Evolutionary conservation across 1,140 invertebrate species (phyloP), one percentile per base, ranked within the genome.

Genomic region (Drosophila sp.): DNA sequence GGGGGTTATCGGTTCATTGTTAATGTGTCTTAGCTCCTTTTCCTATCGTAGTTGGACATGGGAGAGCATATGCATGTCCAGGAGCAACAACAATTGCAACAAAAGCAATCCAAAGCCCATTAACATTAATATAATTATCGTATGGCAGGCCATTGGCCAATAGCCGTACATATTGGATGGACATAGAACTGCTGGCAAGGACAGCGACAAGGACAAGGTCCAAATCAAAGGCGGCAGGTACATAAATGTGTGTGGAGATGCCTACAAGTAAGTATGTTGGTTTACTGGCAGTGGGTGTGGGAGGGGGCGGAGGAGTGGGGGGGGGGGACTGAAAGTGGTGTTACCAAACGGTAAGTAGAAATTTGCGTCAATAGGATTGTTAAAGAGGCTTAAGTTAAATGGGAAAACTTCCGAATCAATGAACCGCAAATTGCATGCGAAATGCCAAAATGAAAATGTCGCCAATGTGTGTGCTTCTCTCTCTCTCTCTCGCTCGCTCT

Each of bases 331-430:
- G 44, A 23, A 23, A 27, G 27, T 50, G 44, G 44, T 50, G 8
- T 50, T 50, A 27, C 44, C 44, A 50, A 50, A 50, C 69, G 77
- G 85, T 89, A 89, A 89, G 84, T 89, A 80, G 84, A 89, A 89
- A 89, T 89, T 89, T 89, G 85, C 77, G 80, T 90, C 85, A 90
- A 89, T 85, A 89, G 85, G 86, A 89, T 91, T 90, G 90, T 91
- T 91, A 91, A 91, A 91, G 90, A 91, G 90, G 90, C 90, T 91
- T 91, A 91, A 91, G 85, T 91, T 91, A 91, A 91, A 91, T 91
- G 90, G 90, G 81, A 91, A 91, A 91, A 91, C 90, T 91, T 91
- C 85, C 90, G 75, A 91, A 75, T 91, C 90, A 91, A 91, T 91
- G 90, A 91, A 90, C 90, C 81, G 85, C 80, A 87, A 87, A 91